A percentile compares a stretch with the other conserved stretches of the same genome.
Conservation (phyloP, 2,888 invertebrate species). For the Patella caerulea region DNA sequence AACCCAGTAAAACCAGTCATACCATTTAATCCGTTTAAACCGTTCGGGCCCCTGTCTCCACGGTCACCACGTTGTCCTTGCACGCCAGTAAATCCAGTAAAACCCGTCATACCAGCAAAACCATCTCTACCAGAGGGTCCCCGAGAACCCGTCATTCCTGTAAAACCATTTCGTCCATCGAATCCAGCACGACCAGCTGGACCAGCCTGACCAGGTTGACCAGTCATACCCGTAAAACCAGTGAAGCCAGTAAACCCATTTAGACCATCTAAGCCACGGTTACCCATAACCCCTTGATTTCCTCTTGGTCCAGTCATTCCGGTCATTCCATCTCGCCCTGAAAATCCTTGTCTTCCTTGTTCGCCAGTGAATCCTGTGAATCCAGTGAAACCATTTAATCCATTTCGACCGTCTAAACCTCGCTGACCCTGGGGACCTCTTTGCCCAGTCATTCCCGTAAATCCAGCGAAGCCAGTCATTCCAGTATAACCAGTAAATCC, state of each 20-base stretch:
- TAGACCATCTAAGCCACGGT: too few relatives aligned
- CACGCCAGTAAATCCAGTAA: not conserved
- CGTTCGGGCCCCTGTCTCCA: not conserved
- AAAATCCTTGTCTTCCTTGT: not conserved
- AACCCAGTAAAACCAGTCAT: not conserved
- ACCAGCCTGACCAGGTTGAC: not conserved
- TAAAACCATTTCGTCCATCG: conserved; percentile 1
- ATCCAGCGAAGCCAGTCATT: not conserved
- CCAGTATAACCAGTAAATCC: conserved; percentile 3
- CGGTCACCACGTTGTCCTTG: not conserved
- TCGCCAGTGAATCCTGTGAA: not conserved
- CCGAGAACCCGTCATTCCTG: not conserved
- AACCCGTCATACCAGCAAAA: not conserved
- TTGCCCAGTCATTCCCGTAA: not conserved
- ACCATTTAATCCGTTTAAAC: not conserved
- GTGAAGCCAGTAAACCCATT: not conserved
- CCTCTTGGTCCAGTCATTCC: too few relatives aligned
- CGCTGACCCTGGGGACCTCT: not conserved
- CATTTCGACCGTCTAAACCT: not conserved
- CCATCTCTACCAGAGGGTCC: not conserved
- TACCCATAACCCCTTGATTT: too few relatives aligned
- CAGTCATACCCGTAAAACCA: conserved; percentile 1
- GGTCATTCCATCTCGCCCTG: too few relatives aligned
- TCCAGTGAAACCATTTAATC: not conserved
- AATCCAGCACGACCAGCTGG: not conserved